Percentiles rank a stretch among this genome's conserved stretches.
These are phyloP conservation scores for Australoheros facetus DNA, from an alignment of 2,797 vertebrate genomes.

Conservation along the genomic window DNA sequence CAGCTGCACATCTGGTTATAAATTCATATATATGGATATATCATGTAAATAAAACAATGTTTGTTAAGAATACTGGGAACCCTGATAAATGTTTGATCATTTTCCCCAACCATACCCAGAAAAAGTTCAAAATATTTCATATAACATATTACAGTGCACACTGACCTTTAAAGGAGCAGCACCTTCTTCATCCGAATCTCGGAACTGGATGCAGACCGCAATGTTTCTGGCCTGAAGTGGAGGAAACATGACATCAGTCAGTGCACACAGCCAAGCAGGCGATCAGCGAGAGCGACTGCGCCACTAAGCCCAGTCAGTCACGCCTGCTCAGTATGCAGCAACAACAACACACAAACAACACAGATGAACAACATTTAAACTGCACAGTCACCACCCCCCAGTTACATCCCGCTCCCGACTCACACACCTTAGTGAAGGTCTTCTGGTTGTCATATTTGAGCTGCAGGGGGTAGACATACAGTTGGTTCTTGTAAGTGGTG, in stretches of 20 bases:
- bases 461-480: conserved; percentile 92
- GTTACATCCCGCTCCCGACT: background rate
- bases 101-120: background rate
- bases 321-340: background rate
- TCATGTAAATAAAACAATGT: background rate
- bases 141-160: background rate
- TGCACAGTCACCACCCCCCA: background rate
- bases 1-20: background rate
- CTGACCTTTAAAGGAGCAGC: conserved; percentile 86
- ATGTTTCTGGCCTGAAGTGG: conserved; percentile 91
- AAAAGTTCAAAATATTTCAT: background rate
- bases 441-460: conserved; percentile 98
- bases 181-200: conserved; percentile 91
- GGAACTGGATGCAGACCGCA: conserved; percentile 91
- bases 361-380: background rate
- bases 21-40: background rate
- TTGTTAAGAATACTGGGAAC: too few relatives aligned
- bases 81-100: background rate
- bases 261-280: background rate
- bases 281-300: background rate
- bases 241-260: conserved; percentile 5
- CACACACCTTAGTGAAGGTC: conserved; percentile 92
- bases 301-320: background rate
- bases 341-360: background rate
- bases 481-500: conserved; percentile 93